Evolutionary conservation across 2,797 vertebrate species (phyloP), one percentile per base, ranked within the genome.

Genomic region (Poecilia wingei): DNA sequence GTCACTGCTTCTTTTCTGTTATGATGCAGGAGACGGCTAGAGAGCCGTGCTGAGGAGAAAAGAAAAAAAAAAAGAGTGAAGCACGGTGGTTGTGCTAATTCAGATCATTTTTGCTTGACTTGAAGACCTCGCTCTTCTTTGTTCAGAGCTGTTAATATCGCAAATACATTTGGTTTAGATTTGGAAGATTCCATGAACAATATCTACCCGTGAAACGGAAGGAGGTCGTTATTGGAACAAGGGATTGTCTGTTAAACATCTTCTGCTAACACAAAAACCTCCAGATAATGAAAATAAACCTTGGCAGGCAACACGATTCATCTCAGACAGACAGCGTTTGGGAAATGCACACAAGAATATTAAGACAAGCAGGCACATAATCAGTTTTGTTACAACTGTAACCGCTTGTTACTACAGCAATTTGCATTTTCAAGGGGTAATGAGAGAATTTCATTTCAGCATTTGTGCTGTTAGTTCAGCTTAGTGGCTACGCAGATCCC

Each of bases 1-100:
- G 92, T 92, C 92, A 90, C 84, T 75, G 83, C 90, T 87, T 93
- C 61, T 84, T 92, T 85, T 83, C 77, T 85, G 82, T 90, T 84
- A 45, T 89, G 89, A 89, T 89, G 89, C 83, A 81, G 64, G 81
- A 71, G 79, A 51, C 81, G 84, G 79, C 80, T 75, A 59, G 71
- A 80, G 74, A 78, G 64, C 64, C 68, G 78, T 53, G 77, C 74
- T 53, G 36, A 55, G 71, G 71, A 31, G 0, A 16, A 43, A 33
- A 4, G 22, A 31, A 33, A 3, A 39, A 31, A 57, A 77, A 64
- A 57, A 64, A 20, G 28, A 33, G 68, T 9, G 81, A 76, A 82
- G 86, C 74, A 75, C 7, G 57, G 46, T 33, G 70, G 74, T 36
- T 76, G 78, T 74, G 77, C 78, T 87, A 74, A 89, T 92, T 86